Evolutionary conservation across 2,888 invertebrate species (phyloP).

Genomic region (Callyntrura sp.): DNA sequence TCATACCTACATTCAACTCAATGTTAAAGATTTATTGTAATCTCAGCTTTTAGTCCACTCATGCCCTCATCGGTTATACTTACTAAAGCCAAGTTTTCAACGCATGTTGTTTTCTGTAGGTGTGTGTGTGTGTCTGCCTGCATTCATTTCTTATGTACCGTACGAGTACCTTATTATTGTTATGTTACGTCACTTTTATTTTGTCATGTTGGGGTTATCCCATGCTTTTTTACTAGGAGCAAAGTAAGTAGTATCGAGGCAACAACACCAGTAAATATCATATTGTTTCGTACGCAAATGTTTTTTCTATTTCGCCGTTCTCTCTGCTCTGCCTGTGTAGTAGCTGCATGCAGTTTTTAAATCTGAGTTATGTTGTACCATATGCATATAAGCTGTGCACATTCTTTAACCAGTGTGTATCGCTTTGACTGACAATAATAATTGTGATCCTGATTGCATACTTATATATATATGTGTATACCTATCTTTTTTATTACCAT

Average conservation of each 20-base stretch:
- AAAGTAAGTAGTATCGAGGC: too few species aligned
- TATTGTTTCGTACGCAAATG: background rate
- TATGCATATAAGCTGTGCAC: background rate
- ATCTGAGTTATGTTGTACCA: background rate
- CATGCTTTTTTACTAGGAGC: too few species aligned
- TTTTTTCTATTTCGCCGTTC: background rate
- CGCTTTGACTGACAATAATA: background rate
- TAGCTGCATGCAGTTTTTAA: background rate
- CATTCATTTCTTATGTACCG: background rate
- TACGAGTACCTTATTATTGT: slow-evolving; percentile 30
- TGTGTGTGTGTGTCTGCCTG: too few species aligned
- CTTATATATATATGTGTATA: too few species aligned
- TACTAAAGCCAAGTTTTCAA: slow-evolving; percentile 19
- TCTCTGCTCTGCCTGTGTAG: background rate
- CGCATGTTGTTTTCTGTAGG: background rate
- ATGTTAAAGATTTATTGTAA: background rate
- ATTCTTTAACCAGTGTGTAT: too few species aligned
- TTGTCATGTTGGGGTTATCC: slow-evolving; percentile 35
- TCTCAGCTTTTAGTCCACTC: background rate
- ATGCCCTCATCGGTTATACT: background rate
- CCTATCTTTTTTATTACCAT: slow-evolving; percentile 16
- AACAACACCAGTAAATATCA: background rate
- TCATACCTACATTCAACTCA: too few species aligned
- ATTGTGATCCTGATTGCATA: slow-evolving; percentile 39
- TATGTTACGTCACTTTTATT: slow-evolving; percentile 60